Conservation (phyloP, 1,140 invertebrate genomes). For the Conopomorpha cramerella region DNA sequence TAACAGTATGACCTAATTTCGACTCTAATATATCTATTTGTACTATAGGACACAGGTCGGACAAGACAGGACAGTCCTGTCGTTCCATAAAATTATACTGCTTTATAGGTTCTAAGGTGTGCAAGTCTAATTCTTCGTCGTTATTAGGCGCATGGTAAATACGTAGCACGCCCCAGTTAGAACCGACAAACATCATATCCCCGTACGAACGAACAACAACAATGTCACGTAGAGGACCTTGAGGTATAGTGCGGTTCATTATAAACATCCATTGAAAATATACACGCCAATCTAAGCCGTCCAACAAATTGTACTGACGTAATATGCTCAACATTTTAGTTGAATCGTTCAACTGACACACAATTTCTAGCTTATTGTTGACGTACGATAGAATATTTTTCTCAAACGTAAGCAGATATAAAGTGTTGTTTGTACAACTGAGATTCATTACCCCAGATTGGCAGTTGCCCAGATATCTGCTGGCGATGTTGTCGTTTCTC, state of each 20-base stretch:
- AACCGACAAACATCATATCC: conserved; percentile 28
- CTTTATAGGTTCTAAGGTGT: conserved; percentile 23
- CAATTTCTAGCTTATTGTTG: conserved; percentile 8
- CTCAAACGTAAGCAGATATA: conserved; percentile 20
- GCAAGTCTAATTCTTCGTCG: conserved; percentile 24
- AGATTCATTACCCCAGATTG: conserved; percentile 17
- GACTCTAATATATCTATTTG: conserved; percentile 25
- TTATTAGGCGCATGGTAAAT: conserved; percentile 33
- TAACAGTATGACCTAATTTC: conserved; percentile 23
- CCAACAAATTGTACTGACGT: conserved; percentile 17
- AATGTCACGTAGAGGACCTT: conserved; percentile 22
- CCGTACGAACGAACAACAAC: conserved; percentile 21
- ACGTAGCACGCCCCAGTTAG: conserved; percentile 27
- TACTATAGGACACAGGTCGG: conserved; percentile 22
- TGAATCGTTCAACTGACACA: conserved; percentile 5
- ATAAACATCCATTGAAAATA: conserved; percentile 30
- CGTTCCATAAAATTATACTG: conserved; percentile 36
- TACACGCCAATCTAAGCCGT: conserved; percentile 19
- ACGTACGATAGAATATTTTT: conserved; percentile 16
- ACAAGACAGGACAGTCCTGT: conserved; percentile 21
- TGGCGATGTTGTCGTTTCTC: conserved; percentile 4
- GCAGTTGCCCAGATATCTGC: conserved; percentile 6
- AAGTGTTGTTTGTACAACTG: conserved; percentile 10
- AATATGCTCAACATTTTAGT: conserved; percentile 16
- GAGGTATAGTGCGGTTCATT: conserved; percentile 17